Conservation (phyloP, 1,140 invertebrate genomes). For the Pteromalus puparum region DNA sequence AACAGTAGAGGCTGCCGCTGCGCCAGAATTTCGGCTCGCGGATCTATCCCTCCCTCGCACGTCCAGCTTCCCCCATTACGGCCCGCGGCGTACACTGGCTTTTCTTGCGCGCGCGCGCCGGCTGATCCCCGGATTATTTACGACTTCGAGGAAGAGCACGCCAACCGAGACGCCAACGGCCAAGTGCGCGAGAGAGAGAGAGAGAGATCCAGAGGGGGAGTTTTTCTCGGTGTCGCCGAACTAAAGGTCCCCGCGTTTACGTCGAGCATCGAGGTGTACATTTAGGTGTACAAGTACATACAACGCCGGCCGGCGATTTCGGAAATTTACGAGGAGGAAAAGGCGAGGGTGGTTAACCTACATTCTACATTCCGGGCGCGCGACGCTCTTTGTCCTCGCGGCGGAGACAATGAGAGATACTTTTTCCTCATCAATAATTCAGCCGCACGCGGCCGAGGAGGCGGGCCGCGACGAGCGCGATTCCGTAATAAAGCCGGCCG, state of each 20-base stretch:
- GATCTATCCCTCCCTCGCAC: not conserved
- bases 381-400: not conserved
- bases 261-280: too few species aligned
- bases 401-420: not conserved
- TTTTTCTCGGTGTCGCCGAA: slow-evolving; percentile 2
- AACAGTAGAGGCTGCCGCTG: not conserved
- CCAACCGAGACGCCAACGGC: too few species aligned
- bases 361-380: not conserved
- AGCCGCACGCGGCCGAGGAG: too few species aligned
- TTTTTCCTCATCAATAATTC: slow-evolving; percentile 18
- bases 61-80: slow-evolving; percentile 3
- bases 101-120: slow-evolving; percentile 20
- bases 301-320: not conserved
- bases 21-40: slow-evolving; percentile 41
- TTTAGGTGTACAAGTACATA: not conserved
- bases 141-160: slow-evolving; percentile 44
- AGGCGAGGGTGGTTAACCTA: slow-evolving; percentile 14
- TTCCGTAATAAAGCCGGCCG: not conserved
- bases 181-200: not conserved
- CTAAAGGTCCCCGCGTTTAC: slow-evolving; percentile 23
- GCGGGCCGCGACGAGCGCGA: too few species aligned
- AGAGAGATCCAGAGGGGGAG: slow-evolving; percentile 11
- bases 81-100: slow-evolving; percentile 38
- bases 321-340: slow-evolving; percentile 2
- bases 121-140: slow-evolving; percentile 47